Percentiles rank a stretch among this genome's conserved stretches.
Evolutionary conservation across 2,797 vertebrate genomes (phyloP).

Genomic region (Arnoldichthys spilopterus): DNA sequence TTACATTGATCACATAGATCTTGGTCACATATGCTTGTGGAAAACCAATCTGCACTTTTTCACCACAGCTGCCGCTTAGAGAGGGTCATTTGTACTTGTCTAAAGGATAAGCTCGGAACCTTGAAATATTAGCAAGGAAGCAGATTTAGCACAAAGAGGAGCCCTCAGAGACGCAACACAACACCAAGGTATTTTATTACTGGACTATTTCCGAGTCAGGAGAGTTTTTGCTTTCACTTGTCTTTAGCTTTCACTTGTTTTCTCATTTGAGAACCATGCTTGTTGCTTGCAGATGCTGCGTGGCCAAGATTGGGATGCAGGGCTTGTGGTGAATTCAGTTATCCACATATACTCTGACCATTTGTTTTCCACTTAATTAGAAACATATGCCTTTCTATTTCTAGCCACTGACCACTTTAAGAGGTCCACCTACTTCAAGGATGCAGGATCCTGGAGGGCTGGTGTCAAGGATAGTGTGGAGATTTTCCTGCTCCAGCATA

Average conservation of each 20-base stretch:
- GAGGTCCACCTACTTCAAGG: background rate
- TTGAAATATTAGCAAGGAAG: conserved; percentile 11
- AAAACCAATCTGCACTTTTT: conserved; percentile 33
- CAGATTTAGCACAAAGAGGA: conserved; percentile 24
- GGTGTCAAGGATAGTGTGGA: too few species aligned
- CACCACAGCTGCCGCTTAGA: conserved; percentile 8
- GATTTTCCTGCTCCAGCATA: too few species aligned
- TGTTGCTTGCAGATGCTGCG: background rate
- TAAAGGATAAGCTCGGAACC: conserved; percentile 16
- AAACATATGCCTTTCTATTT: background rate
- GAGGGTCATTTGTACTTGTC: conserved; percentile 36
- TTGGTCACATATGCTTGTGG: conserved; percentile 13
- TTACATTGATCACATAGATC: conserved; percentile 20
- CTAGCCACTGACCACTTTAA: background rate
- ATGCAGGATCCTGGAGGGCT: too few species aligned
- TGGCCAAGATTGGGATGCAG: background rate
- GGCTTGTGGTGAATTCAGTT: background rate
- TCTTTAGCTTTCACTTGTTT: conserved; percentile 6
- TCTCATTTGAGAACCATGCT: background rate
- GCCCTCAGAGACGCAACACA: background rate
- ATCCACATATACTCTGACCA: background rate
- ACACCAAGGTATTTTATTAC: conserved; percentile 38
- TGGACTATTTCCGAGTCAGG: conserved; percentile 4
- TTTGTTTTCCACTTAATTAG: background rate
- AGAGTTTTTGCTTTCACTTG: too few species aligned